phyloP scores from a whole-genome alignment of 2,113 vertebrate genomes.

The Lampris megalopsis region DNA sequence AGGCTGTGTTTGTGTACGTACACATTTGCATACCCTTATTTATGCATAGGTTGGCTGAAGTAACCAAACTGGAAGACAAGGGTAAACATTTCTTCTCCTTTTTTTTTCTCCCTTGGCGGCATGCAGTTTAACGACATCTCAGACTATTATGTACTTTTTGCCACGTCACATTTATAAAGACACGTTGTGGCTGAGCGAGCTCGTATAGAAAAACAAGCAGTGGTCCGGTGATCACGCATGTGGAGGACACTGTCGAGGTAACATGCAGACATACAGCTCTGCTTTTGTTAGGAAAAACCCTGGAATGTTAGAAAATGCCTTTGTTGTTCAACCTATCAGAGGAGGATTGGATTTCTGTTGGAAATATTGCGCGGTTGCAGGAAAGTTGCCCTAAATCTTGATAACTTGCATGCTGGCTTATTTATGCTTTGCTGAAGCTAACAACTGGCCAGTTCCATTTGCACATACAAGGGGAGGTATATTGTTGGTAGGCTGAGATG shows the following conservation, averaged over 20 bases:
- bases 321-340: not conserved
- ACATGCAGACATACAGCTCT: constrained; percentile 18
- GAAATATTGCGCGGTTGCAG: not conserved
- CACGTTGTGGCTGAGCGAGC: constrained; percentile 25
- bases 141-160: not conserved
- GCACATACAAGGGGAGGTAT: constrained; percentile 17
- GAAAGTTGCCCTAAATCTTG: not conserved
- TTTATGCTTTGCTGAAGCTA: not conserved
- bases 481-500: constrained; percentile 17
- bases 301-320: not conserved
- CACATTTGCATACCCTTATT: constrained; percentile 17
- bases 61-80: constrained; percentile 64
- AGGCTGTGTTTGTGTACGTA: not conserved
- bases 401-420: not conserved
- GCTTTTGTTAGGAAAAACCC: not conserved
- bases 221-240: not conserved
- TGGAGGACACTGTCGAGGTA: constrained; percentile 12
- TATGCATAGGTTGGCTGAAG: constrained; percentile 11
- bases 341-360: constrained; percentile 5
- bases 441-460: constrained; percentile 39
- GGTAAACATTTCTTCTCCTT: not conserved
- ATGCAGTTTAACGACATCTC: constrained; percentile 4
- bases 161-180: constrained; percentile 29
- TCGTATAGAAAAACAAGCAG: constrained; percentile 39
- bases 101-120: not conserved